Conservation (phyloP, 2,113 vertebrate species). For the Rhombomys opimus region DNA sequence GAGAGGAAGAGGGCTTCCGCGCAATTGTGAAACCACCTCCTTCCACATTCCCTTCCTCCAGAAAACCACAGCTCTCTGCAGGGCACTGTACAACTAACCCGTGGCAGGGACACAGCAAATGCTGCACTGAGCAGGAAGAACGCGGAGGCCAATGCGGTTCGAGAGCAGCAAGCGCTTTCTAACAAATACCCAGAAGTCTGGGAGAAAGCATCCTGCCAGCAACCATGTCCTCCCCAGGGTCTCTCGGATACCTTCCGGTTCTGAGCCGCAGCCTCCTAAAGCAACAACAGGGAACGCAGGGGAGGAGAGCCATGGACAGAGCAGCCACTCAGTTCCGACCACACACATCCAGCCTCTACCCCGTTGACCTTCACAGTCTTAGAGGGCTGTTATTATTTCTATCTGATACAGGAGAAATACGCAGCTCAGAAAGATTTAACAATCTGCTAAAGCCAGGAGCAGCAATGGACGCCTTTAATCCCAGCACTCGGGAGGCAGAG, state of each 20-base stretch:
- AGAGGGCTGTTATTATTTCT: background rate
- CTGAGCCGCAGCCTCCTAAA: background rate
- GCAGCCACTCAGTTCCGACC: background rate
- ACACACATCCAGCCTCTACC: background rate
- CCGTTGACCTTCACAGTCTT: background rate
- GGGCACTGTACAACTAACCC: background rate
- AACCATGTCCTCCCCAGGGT: background rate
- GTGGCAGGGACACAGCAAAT: background rate
- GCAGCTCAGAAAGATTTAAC: background rate
- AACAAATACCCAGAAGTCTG: constrained; percentile 26
- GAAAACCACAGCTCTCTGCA: constrained; percentile 36
- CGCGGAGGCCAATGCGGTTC: constrained; percentile 14
- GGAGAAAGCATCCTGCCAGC: background rate
- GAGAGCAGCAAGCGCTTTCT: constrained; percentile 63
- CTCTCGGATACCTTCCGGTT: background rate
- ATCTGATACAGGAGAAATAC: background rate
- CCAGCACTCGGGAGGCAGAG: background rate
- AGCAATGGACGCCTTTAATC: background rate
- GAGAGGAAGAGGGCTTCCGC: constrained; percentile 24
- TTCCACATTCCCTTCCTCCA: background rate
- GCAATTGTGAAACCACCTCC: constrained; percentile 43
- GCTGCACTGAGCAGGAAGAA: constrained; percentile 39
- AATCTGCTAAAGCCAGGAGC: background rate
- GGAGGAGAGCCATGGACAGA: background rate
- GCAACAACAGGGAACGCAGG: background rate